A percentile compares a stretch with the other conserved stretches of the same genome.
These are phyloP conservation scores for Plutomurus gul DNA, from an alignment of 1,140 invertebrate genomes.

Conservation along the genomic window DNA sequence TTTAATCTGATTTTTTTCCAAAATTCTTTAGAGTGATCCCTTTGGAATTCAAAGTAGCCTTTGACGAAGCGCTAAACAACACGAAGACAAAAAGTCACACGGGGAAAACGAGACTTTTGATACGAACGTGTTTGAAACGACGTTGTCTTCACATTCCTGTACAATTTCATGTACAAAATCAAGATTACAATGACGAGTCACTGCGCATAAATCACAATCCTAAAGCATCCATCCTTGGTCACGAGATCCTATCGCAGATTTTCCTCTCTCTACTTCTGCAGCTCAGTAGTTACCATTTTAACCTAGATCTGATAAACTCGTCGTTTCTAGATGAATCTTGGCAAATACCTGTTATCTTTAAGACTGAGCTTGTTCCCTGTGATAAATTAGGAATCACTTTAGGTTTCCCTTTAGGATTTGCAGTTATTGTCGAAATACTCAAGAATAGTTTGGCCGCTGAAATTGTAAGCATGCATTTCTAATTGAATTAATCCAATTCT, in stretches of 20 bases:
- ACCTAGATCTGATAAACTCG: conserved; percentile 47
- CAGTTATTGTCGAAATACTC: conserved; percentile 48
- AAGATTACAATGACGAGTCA: conserved; percentile 43
- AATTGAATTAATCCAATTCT: too few species aligned
- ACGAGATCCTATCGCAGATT: conserved; percentile 52
- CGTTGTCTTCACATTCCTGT: conserved; percentile 49
- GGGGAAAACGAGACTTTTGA: conserved; percentile 46
- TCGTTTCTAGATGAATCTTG: conserved; percentile 53
- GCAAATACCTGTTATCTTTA: conserved; percentile 47
- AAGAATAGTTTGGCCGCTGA: conserved; percentile 50
- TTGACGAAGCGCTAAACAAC: conserved; percentile 48
- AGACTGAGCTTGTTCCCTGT: conserved; percentile 51
- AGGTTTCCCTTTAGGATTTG: conserved; percentile 51
- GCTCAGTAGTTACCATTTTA: conserved; percentile 42
- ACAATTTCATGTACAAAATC: conserved; percentile 48
- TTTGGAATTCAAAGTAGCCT: conserved; percentile 43
- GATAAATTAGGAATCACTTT: conserved; percentile 46
- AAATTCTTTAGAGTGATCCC: conserved; percentile 37
- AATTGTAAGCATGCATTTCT: conserved; percentile 40
- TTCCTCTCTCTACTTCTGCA: conserved; percentile 48
- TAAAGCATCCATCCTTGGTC: conserved; percentile 46
- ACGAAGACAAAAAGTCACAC: conserved; percentile 44
- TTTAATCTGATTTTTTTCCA: not conserved
- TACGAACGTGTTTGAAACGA: conserved; percentile 47
- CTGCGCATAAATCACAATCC: conserved; percentile 41